A percentile compares a stretch with the other conserved stretches of the same genome.
Evolutionary conservation across 2,797 vertebrate genomes (phyloP).

Genomic region (Alosa sapidissima): DNA sequence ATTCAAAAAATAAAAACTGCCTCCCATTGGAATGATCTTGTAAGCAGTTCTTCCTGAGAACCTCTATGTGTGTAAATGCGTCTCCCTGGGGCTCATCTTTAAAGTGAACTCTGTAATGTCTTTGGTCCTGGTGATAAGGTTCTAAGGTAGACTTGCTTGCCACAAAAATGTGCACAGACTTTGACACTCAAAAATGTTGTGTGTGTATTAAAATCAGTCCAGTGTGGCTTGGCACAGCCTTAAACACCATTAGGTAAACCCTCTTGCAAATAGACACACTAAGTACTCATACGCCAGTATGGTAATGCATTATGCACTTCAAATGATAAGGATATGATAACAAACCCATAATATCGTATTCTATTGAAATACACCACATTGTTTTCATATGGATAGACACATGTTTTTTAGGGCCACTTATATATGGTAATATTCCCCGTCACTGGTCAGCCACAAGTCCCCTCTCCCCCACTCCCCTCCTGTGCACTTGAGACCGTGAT

Average conservation of each 20-base stretch:
- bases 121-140: not conserved
- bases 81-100: not conserved
- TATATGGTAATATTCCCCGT: not conserved
- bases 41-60: not conserved
- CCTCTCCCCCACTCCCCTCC: not conserved
- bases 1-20: not conserved
- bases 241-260: not conserved
- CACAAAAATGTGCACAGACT: not conserved
- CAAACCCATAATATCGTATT: not conserved
- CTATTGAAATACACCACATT: not conserved
- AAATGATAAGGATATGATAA: slow-evolving; percentile 9
- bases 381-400: not conserved
- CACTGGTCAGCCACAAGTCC: not conserved
- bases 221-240: not conserved
- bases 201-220: not conserved
- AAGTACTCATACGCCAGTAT: not conserved
- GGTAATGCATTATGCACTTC: not conserved
- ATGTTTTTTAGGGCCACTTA: not conserved
- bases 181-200: not conserved
- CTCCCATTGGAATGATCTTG: not conserved
- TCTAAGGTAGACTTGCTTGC: not conserved
- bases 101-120: not conserved
- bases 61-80: not conserved
- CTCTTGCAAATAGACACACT: not conserved
- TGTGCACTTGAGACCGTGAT: not conserved